Conservation (phyloP, 2,888 invertebrate species). For the Drosophila ustulata region DNA sequence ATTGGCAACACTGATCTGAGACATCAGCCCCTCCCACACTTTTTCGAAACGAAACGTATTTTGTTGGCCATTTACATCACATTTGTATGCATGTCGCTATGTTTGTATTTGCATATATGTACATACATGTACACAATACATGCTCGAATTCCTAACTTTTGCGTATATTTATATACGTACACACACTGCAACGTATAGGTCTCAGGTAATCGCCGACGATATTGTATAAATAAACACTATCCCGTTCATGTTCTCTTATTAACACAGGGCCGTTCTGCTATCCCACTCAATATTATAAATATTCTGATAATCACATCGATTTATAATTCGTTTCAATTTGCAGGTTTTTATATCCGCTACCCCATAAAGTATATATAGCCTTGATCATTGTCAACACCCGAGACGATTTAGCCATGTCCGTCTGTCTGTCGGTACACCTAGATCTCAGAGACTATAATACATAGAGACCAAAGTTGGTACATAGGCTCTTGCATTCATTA, state of each 20-base stretch:
- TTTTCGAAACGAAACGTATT: background rate
- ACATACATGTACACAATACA: conserved; percentile 1
- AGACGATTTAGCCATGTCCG: no score
- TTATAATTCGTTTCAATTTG: background rate
- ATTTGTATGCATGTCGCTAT: background rate
- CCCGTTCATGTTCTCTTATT: background rate
- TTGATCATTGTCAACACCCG: no score
- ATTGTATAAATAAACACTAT: conserved; percentile 18
- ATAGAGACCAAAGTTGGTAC: no score
- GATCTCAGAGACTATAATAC: no score
- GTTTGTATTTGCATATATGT: background rate
- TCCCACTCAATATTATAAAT: background rate
- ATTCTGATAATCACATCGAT: background rate
- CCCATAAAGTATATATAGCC: no score
- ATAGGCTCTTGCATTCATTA: no score
- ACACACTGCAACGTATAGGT: conserved; percentile 2
- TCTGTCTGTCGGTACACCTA: no score
- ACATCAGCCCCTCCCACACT: background rate
- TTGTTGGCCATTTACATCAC: background rate
- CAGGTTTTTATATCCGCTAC: no score
- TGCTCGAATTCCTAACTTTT: conserved; percentile 35
- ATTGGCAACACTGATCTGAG: background rate
- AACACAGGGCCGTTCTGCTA: no score
- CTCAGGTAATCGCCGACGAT: conserved; percentile 34
- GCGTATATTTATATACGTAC: conserved; percentile 28